phyloP scores from a whole-genome alignment of 2,797 vertebrate genomes.

The Otolemur crassicaudatus region DNA sequence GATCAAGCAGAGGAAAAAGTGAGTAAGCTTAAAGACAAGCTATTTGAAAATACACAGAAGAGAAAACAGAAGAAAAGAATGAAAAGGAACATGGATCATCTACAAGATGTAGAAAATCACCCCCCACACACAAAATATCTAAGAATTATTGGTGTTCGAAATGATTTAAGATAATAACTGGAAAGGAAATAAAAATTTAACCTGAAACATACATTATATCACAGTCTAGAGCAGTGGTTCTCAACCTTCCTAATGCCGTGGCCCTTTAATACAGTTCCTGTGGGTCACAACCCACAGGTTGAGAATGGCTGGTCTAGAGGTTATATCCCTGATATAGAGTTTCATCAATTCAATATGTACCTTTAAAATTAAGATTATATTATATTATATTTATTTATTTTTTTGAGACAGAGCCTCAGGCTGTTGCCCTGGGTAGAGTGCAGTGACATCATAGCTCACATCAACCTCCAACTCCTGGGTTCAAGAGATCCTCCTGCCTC shows the following conservation, averaged over 20 bases:
- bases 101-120: background rate
- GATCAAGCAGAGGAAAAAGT: background rate
- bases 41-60: background rate
- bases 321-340: background rate
- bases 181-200: constrained; percentile 39
- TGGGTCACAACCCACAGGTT: too few species aligned
- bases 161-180: background rate
- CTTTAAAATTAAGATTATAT: constrained; percentile 40
- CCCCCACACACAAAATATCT: background rate
- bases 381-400: background rate
- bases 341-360: background rate
- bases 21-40: background rate
- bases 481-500: too few species aligned
- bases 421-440: too few species aligned
- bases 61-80: background rate
- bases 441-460: too few species aligned
- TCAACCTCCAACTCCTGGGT: too few species aligned
- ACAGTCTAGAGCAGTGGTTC: background rate
- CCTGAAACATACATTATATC: background rate
- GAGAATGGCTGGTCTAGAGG: background rate
- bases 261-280: too few species aligned
- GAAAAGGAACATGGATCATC: background rate
- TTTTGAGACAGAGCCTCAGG: too few species aligned
- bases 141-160: background rate
- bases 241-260: too few species aligned